Percentiles rank a stretch among this genome's conserved stretches.
Conservation (phyloP, 2,888 invertebrate genomes). For the Mythimna vitellina region DNA sequence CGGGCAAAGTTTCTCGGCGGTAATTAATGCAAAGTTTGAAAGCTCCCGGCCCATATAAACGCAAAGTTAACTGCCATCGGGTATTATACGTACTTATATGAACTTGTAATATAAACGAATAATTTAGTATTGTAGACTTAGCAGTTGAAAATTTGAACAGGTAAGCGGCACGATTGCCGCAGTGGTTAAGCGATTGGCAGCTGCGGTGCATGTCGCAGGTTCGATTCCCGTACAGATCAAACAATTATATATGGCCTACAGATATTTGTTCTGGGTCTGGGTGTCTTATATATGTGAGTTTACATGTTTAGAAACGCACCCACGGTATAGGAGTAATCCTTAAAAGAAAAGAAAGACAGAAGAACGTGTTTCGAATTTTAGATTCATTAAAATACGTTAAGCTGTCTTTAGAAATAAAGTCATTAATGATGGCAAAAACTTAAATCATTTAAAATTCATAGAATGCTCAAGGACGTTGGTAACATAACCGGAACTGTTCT, state of each 20-base stretch:
- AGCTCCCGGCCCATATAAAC: slow-evolving; percentile 69
- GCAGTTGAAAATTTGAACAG: slow-evolving; percentile 14
- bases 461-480: slow-evolving; percentile 61
- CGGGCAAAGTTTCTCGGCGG: slow-evolving; percentile 60
- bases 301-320: too few relatives aligned
- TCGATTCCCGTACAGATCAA: too few relatives aligned
- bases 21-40: slow-evolving; percentile 71
- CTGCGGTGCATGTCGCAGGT: too few relatives aligned
- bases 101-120: slow-evolving; percentile 59
- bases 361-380: slow-evolving; percentile 7
- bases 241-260: too few relatives aligned
- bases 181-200: too few relatives aligned
- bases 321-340: too few relatives aligned
- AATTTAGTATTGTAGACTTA: slow-evolving; percentile 30
- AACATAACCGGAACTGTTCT: slow-evolving; percentile 67
- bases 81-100: slow-evolving; percentile 59
- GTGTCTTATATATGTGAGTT: too few relatives aligned
- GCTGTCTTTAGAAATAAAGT: slow-evolving; percentile 36
- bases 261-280: too few relatives aligned
- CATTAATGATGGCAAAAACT: slow-evolving; percentile 28
- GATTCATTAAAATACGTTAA: slow-evolving; percentile 3
- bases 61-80: slow-evolving; percentile 69
- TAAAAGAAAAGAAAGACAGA: too few relatives aligned
- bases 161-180: background rate
- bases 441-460: slow-evolving; percentile 59